Conservation (phyloP, 2,797 vertebrate species). For the Diglossa cyanea region DNA sequence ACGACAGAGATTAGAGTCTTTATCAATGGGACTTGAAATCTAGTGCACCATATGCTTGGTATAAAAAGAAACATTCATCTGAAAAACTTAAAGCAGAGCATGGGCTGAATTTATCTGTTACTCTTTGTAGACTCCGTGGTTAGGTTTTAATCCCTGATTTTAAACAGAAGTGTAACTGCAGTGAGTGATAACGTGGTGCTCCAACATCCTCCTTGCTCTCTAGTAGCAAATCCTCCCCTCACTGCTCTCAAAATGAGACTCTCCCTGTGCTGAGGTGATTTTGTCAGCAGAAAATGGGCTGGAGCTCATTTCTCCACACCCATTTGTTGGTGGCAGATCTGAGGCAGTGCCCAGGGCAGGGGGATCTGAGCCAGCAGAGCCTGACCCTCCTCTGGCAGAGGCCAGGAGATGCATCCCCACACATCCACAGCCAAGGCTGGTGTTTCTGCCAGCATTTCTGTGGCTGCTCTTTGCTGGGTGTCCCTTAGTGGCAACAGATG, state of each 20-base stretch:
- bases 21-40: slow-evolving; percentile 64
- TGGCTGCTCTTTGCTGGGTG: not conserved
- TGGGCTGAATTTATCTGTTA: slow-evolving; percentile 22
- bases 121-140: not conserved
- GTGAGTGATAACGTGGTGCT: not conserved
- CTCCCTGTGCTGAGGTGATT: not conserved
- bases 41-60: slow-evolving; percentile 50
- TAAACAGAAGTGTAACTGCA: not conserved
- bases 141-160: not conserved
- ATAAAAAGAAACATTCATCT: slow-evolving; percentile 39
- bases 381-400: not conserved
- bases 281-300: not conserved
- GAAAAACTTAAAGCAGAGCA: slow-evolving; percentile 32
- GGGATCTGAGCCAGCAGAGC: not conserved
- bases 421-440: not conserved
- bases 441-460: not conserved
- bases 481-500: not conserved
- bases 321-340: not conserved
- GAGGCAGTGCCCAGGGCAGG: fast-evolving
- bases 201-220: not conserved
- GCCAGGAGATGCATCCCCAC: not conserved
- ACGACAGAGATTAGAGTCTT: slow-evolving; percentile 22
- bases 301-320: not conserved
- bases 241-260: fast-evolving
- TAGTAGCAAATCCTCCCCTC: not conserved